phyloP scores from a whole-genome alignment of 2,797 vertebrate genomes.

The Alectoris magna region DNA sequence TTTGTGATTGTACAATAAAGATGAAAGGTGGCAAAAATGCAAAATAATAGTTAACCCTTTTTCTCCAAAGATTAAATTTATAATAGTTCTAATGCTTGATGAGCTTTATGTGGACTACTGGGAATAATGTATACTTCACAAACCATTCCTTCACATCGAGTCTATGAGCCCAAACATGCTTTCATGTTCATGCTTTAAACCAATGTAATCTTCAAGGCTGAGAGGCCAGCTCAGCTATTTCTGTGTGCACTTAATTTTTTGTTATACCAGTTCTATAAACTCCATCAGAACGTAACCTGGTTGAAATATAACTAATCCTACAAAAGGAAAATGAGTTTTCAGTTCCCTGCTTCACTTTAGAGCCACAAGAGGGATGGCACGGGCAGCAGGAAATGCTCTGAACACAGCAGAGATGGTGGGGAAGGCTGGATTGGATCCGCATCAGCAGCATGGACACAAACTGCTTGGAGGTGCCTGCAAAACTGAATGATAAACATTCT shows the following conservation, averaged over 20 bases:
- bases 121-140: not conserved
- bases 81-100: not conserved
- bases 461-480: not conserved
- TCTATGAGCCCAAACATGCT: rapidly evolving
- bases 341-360: not conserved
- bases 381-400: not conserved
- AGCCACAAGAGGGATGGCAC: rapidly evolving
- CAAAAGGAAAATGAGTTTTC: not conserved
- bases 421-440: not conserved
- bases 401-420: not conserved
- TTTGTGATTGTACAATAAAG: not conserved
- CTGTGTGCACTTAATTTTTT: rapidly evolving
- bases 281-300: not conserved
- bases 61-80: rapidly evolving
- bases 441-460: not conserved
- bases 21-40: not conserved
- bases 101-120: not conserved
- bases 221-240: not conserved
- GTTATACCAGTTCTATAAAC: no score
- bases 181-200: not conserved
- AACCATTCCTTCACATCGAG: not conserved
- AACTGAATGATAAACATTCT: not conserved
- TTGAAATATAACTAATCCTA: not conserved
- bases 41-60: not conserved
- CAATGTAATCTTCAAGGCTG: rapidly evolving